Conservation (phyloP, 2,888 invertebrate species). For the Seira musarum region DNA sequence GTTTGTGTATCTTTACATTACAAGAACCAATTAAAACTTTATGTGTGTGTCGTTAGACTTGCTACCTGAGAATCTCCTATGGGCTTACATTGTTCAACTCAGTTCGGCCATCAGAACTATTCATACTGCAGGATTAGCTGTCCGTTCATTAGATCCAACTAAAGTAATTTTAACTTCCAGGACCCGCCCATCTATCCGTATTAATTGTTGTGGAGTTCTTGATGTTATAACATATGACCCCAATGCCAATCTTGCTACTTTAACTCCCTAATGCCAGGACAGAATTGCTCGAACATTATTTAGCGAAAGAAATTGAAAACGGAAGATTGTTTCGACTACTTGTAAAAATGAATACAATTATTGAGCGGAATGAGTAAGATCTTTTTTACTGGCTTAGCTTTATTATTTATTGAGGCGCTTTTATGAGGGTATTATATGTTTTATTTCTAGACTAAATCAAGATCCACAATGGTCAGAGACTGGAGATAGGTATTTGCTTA, state of each 20-base stretch:
- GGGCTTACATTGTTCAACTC: constrained; percentile 96
- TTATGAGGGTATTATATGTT: constrained; percentile 18
- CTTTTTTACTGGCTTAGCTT: neutral
- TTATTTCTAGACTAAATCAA: constrained; percentile 83
- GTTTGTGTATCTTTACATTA: neutral
- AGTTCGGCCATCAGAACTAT: constrained; percentile 93
- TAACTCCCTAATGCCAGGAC: constrained; percentile 85
- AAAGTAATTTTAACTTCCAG: constrained; percentile 89
- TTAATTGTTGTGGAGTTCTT: constrained; percentile 86
- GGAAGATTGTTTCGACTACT: constrained; percentile 92
- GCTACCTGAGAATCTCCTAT: constrained; percentile 92
- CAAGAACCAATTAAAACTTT: neutral
- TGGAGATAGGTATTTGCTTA: constrained; percentile 98
- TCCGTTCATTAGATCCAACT: constrained; percentile 90
- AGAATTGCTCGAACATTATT: constrained; percentile 91
- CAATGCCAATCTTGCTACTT: constrained; percentile 77
- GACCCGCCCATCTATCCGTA: constrained; percentile 78
- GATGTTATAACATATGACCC: constrained; percentile 86
- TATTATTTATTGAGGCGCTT: neutral
- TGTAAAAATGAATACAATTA: constrained; percentile 93
- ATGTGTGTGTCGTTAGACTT: constrained; percentile 76
- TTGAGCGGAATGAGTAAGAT: constrained; percentile 94
- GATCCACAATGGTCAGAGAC: constrained; percentile 98
- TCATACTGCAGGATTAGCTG: constrained; percentile 85
- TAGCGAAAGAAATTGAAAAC: constrained; percentile 95